Conservation (phyloP, 2,113 vertebrate genomes). For the Colius striatus region DNA sequence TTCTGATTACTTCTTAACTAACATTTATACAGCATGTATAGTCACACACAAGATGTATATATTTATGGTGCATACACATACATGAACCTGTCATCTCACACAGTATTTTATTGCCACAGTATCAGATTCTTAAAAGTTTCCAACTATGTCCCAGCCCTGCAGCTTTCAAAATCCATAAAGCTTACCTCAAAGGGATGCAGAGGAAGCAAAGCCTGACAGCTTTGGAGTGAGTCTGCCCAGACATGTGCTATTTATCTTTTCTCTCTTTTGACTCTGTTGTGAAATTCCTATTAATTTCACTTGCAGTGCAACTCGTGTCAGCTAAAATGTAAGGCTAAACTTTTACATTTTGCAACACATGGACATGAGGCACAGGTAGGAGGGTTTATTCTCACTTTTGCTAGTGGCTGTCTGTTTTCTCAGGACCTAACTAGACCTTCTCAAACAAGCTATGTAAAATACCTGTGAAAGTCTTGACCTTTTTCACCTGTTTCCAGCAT, state of each 20-base stretch:
- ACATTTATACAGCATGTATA: neutral
- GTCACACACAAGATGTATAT: neutral
- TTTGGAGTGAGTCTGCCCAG: neutral
- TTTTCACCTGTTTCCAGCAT: neutral
- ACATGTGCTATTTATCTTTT: neutral
- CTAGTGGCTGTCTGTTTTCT: neutral
- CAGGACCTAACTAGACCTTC: neutral
- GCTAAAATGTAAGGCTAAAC: neutral
- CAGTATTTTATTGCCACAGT: neutral
- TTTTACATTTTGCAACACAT: accelerated
- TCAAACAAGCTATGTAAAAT: neutral
- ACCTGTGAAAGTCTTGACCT: neutral
- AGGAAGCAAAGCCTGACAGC: neutral
- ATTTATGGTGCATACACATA: neutral
- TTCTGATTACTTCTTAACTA: neutral
- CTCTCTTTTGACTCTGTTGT: neutral
- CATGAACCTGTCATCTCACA: neutral
- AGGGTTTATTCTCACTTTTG: neutral
- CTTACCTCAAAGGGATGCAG: neutral
- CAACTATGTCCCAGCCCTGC: neutral
- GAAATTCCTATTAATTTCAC: neutral
- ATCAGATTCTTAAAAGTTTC: neutral
- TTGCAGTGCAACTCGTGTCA: neutral
- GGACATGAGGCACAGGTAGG: neutral
- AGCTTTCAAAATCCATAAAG: neutral